Conservation (phyloP, 1,140 invertebrate genomes). For the Drosophila rufa region DNA sequence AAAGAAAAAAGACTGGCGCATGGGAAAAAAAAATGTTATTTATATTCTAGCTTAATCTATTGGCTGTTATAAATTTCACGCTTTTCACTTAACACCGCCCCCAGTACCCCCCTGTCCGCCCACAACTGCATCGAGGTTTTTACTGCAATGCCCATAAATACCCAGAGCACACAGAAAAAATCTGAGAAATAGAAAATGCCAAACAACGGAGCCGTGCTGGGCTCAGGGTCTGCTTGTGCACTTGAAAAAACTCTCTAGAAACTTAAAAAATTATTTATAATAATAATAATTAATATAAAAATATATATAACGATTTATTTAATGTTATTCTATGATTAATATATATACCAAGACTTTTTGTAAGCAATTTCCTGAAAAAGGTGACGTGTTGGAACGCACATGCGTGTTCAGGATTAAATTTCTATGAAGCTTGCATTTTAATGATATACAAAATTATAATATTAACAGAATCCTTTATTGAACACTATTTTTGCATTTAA, state of each 20-base stretch:
- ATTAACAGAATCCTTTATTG: no score
- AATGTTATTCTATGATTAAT: not conserved
- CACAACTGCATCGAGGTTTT: conserved; percentile 59
- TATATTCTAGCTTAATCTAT: conserved; percentile 67
- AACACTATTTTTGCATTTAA: no score
- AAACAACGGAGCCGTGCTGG: conserved; percentile 56
- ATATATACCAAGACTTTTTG: not conserved
- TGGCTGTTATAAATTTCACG: conserved; percentile 71
- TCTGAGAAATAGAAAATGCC: conserved; percentile 64
- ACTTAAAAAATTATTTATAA: not conserved
- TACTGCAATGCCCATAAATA: conserved; percentile 59
- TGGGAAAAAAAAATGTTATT: conserved; percentile 54
- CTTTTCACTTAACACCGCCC: conserved; percentile 61
- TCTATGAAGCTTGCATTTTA: not conserved
- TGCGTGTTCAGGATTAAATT: not conserved
- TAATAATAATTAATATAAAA: not conserved
- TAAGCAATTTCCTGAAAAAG: no score
- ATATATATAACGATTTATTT: rapidly evolving
- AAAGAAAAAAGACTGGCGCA: conserved; percentile 20
- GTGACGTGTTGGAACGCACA: not conserved
- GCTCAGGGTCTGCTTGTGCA: conserved; percentile 16
- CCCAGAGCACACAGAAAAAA: conserved; percentile 50
- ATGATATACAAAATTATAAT: not conserved
- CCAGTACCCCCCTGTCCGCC: conserved; percentile 3
- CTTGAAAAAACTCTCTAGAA: not conserved